Conservation (phyloP, 2,797 vertebrate species). For the Semaprochilodus insignis region DNA sequence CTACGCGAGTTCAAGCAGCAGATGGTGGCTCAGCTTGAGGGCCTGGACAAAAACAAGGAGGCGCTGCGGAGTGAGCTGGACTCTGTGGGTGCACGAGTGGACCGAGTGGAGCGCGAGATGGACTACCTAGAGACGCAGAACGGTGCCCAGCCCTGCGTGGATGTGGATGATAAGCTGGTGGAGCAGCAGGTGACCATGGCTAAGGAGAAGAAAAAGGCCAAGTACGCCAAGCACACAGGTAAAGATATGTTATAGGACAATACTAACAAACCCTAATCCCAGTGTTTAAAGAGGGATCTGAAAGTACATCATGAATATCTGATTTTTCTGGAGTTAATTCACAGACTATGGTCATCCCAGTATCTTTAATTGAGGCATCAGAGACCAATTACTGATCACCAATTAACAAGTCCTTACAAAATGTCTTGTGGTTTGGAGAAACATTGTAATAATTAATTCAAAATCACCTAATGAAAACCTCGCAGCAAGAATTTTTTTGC, state of each 20-base stretch:
- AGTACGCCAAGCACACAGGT: slow-evolving; percentile 91
- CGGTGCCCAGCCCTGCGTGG: slow-evolving; percentile 89
- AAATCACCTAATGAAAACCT: too few species aligned
- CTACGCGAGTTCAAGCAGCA: slow-evolving; percentile 96
- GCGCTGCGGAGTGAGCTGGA: slow-evolving; percentile 84
- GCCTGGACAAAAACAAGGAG: slow-evolving; percentile 92
- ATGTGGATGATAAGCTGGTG: slow-evolving; percentile 89
- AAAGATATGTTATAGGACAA: neutral
- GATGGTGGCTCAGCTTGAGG: slow-evolving; percentile 91
- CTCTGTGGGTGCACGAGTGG: slow-evolving; percentile 84
- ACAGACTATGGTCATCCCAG: neutral
- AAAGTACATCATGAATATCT: too few species aligned
- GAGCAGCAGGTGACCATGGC: slow-evolving; percentile 87
- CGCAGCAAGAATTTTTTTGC: too few species aligned
- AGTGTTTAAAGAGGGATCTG: too few species aligned
- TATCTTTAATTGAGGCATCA: too few species aligned
- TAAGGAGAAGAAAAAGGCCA: slow-evolving; percentile 88
- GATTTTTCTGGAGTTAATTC: too few species aligned
- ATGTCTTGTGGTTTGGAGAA: too few species aligned
- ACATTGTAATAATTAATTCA: too few species aligned
- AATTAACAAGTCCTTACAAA: too few species aligned
- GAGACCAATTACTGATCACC: too few species aligned
- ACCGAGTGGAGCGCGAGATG: slow-evolving; percentile 93
- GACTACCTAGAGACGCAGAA: slow-evolving; percentile 97
- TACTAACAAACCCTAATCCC: too few species aligned